phyloP scores from a whole-genome alignment of 2,888 invertebrate genomes.

The Endomychus coccineus region DNA sequence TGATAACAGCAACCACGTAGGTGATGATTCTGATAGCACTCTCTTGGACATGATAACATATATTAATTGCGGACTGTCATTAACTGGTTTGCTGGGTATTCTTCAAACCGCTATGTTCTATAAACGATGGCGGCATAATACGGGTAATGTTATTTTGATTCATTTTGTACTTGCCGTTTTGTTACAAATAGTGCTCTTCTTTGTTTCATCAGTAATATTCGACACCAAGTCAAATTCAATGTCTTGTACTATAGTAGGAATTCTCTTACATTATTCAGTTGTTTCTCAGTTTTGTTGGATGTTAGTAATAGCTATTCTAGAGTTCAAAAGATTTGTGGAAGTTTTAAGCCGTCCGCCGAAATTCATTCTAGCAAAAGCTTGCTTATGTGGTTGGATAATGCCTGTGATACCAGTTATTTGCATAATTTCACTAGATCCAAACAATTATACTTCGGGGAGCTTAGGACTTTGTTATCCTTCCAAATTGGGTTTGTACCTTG shows the following conservation, averaged over 20 bases:
- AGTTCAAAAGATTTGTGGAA: slow-evolving; percentile 58
- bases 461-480: slow-evolving; percentile 49
- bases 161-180: slow-evolving; percentile 34
- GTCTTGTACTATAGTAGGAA: slow-evolving; percentile 51
- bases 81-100: slow-evolving; percentile 47
- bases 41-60: slow-evolving; percentile 46
- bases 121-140: slow-evolving; percentile 51
- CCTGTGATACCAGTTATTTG: slow-evolving; percentile 50
- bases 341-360: slow-evolving; percentile 53
- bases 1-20: slow-evolving; percentile 34
- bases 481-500: slow-evolving; percentile 48
- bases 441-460: slow-evolving; percentile 43
- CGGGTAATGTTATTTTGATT: slow-evolving; percentile 37
- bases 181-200: slow-evolving; percentile 38
- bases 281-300: slow-evolving; percentile 66
- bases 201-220: slow-evolving; percentile 29
- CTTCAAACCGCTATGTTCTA: slow-evolving; percentile 50
- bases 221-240: slow-evolving; percentile 40
- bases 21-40: slow-evolving; percentile 45
- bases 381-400: slow-evolving; percentile 57
- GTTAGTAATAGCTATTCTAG: slow-evolving; percentile 60
- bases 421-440: slow-evolving; percentile 45
- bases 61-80: slow-evolving; percentile 47
- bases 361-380: slow-evolving; percentile 46
- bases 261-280: slow-evolving; percentile 59